phyloP scores from a whole-genome alignment of 2,888 invertebrate species.

The Notodonta ziczac region DNA sequence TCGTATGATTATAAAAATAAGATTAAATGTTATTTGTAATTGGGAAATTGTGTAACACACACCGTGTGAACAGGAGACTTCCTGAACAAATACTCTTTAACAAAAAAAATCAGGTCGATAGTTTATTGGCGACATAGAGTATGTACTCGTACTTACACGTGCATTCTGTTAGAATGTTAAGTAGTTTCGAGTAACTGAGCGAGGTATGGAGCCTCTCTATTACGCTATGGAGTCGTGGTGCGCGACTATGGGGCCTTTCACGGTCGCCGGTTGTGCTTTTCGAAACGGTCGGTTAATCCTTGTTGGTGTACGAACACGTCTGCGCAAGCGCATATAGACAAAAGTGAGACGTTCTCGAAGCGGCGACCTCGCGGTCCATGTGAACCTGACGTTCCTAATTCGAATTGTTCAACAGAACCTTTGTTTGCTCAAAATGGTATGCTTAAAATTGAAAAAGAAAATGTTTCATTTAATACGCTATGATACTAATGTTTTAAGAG shows the following conservation, averaged over 20 bases:
- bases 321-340: conserved; percentile 63
- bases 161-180: conserved; percentile 80
- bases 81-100: conserved; percentile 64
- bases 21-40: conserved; percentile 29
- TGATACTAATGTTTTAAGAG: conserved; percentile 36
- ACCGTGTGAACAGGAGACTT: conserved; percentile 71
- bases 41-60: conserved; percentile 30
- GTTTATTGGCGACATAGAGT: conserved; percentile 71
- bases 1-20: conserved; percentile 30
- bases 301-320: conserved; percentile 57
- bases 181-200: conserved; percentile 70
- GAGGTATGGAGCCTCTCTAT: conserved; percentile 50
- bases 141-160: conserved; percentile 47
- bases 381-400: conserved; percentile 67
- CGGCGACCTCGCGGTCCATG: conserved; percentile 64
- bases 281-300: conserved; percentile 54
- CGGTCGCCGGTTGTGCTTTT: conserved; percentile 26
- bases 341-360: conserved; percentile 71
- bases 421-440: conserved; percentile 63
- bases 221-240: conserved; percentile 37
- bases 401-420: conserved; percentile 64
- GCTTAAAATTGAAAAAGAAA: conserved; percentile 45
- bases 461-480: conserved; percentile 12
- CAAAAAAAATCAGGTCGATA: conserved; percentile 75
- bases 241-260: conserved; percentile 16